Evolutionary conservation across 2,797 vertebrate species (phyloP).

Genomic region (Moxostoma hubbsi): DNA sequence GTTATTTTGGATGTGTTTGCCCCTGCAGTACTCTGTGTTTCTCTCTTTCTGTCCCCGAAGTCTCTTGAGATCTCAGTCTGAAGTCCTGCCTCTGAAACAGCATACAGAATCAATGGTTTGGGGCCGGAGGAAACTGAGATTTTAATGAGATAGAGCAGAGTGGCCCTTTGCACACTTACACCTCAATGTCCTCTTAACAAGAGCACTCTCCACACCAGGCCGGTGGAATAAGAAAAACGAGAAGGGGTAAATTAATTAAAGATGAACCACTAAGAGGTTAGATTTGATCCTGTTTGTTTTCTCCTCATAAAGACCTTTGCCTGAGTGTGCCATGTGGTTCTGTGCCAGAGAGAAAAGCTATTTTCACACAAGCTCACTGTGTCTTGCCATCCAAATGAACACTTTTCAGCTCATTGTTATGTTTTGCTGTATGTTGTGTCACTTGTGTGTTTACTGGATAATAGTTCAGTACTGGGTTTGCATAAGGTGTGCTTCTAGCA

Average conservation of each 20-base stretch:
- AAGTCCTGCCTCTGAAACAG: conserved; percentile 72
- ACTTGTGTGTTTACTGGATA: not conserved
- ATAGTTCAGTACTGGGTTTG: conserved; percentile 1
- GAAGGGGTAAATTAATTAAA: conserved; percentile 73
- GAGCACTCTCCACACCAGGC: conserved; percentile 52
- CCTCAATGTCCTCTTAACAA: conserved; percentile 64
- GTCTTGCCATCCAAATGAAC: not conserved
- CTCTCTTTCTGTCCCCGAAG: conserved; percentile 58
- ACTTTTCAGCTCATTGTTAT: not conserved
- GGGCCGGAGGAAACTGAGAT: conserved; percentile 72
- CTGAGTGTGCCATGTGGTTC: not conserved
- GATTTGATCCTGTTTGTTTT: conserved; percentile 52
- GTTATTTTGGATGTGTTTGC: conserved; percentile 47
- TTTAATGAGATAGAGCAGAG: conserved; percentile 69
- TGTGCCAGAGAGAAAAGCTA: not conserved
- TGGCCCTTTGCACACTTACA: conserved; percentile 66
- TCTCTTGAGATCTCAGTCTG: conserved; percentile 67
- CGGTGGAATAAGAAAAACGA: conserved; percentile 41
- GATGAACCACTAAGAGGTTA: conserved; percentile 61
- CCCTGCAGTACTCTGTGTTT: conserved; percentile 44
- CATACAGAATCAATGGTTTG: conserved; percentile 73
- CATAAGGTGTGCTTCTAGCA: too few species aligned
- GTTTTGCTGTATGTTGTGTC: not conserved
- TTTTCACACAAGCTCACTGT: conserved; percentile 5
- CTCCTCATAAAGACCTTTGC: not conserved